These are phyloP conservation scores for Monochamus saltuarius DNA, from an alignment of 1,140 invertebrate genomes.

Conservation along the genomic window DNA sequence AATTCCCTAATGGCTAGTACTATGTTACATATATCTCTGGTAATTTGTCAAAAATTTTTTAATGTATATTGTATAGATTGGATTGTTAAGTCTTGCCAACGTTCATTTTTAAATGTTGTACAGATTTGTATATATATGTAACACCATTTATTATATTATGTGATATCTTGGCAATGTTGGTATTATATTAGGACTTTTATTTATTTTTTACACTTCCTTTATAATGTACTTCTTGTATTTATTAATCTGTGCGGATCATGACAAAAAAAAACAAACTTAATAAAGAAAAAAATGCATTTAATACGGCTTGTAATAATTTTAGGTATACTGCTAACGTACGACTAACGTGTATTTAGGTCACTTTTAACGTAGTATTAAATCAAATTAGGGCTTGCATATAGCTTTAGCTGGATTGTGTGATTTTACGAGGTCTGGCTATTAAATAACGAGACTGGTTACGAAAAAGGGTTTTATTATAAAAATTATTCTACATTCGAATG, in stretches of 20 bases:
- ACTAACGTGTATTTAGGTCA: no score
- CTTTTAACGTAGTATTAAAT: no score
- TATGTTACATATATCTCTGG: slow-evolving; percentile 17
- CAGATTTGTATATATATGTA: slow-evolving; percentile 32
- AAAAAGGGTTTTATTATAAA: no score
- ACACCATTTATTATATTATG: slow-evolving; percentile 32
- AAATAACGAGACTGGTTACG: no score
- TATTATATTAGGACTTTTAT: slow-evolving; percentile 36
- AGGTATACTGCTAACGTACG: no score
- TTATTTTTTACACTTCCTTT: slow-evolving; percentile 19
- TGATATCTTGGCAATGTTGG: slow-evolving; percentile 47
- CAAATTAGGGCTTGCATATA: no score
- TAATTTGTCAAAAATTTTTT: slow-evolving; percentile 10
- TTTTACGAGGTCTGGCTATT: no score
- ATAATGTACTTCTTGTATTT: slow-evolving; percentile 8
- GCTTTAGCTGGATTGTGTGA: no score
- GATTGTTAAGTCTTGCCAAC: slow-evolving; percentile 32
- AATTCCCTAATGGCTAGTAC: slow-evolving; percentile 11
- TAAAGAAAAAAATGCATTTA: slow-evolving; percentile 11
- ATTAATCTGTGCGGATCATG: slow-evolving; percentile 6
- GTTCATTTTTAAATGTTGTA: slow-evolving; percentile 23
- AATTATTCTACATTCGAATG: no score
- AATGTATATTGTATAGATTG: slow-evolving; percentile 22
- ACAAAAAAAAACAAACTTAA: slow-evolving; percentile 5
- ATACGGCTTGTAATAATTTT: neutral